Conservation (phyloP, 2,797 vertebrate genomes). For the Lateolabrax maculatus region DNA sequence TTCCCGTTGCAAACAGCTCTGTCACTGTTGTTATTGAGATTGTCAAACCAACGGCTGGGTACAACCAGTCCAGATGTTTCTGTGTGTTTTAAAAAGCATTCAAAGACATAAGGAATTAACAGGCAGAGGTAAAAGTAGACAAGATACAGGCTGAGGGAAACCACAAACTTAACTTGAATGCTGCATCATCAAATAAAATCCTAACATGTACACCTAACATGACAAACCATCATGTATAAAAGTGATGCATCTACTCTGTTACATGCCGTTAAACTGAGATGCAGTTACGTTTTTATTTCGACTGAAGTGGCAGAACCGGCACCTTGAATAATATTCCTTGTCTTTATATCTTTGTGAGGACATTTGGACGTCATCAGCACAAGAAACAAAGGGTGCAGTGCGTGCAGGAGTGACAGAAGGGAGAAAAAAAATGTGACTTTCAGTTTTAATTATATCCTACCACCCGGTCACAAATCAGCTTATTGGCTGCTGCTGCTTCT, state of each 20-base stretch:
- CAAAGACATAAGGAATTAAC: not conserved
- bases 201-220: not conserved
- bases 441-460: slow-evolving; percentile 12
- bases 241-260: not conserved
- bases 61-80: not conserved
- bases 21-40: not conserved
- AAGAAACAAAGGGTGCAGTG: not conserved
- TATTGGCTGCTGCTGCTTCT: slow-evolving; percentile 2
- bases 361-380: too few species aligned
- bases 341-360: too few species aligned
- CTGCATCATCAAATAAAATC: too few species aligned
- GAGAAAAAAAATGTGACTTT: not conserved
- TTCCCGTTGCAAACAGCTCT: not conserved
- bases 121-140: not conserved
- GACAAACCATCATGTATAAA: not conserved
- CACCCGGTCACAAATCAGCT: not conserved
- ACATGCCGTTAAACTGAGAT: not conserved
- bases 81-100: not conserved
- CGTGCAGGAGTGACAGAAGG: not conserved
- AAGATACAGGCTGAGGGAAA: not conserved
- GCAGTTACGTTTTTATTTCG: too few species aligned
- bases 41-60: not conserved
- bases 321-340: too few species aligned
- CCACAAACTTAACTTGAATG: too few species aligned
- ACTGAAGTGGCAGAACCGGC: too few species aligned